Percentiles rank a stretch among this genome's conserved stretches.
These are phyloP conservation scores for Mus minutoides DNA, from an alignment of 2,797 vertebrate species.

Conservation along the genomic window DNA sequence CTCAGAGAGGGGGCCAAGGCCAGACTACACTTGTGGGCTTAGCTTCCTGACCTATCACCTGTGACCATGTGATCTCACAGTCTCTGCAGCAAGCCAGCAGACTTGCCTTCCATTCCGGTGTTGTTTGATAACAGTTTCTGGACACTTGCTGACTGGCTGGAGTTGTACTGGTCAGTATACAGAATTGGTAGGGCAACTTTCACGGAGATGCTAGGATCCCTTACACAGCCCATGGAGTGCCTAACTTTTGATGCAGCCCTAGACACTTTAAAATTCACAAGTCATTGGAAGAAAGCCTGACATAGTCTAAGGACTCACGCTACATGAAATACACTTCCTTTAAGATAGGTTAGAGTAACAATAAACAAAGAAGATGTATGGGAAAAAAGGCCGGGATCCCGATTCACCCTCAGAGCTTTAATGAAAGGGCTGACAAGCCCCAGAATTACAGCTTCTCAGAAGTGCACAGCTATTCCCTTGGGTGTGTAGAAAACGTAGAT, in stretches of 20 bases:
- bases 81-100: background rate
- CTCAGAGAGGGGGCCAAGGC: background rate
- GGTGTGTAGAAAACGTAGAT: background rate
- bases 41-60: background rate
- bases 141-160: fast-evolving
- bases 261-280: background rate
- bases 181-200: fast-evolving
- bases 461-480: background rate
- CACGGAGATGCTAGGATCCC: fast-evolving
- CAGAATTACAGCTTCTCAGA: background rate
- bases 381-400: background rate
- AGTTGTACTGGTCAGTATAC: fast-evolving
- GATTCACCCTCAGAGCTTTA: background rate
- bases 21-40: background rate
- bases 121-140: background rate
- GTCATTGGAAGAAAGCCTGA: background rate
- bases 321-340: background rate
- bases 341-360: background rate
- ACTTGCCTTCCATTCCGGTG: fast-evolving
- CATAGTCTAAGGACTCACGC: background rate
- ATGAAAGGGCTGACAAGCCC: background rate
- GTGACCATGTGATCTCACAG: fast-evolving
- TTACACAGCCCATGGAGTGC: fast-evolving
- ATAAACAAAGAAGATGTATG: constrained; percentile 15
- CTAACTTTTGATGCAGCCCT: background rate